Evolutionary conservation across 2,113 vertebrate genomes (phyloP).

Genomic region (Microcebus griseorufus): DNA sequence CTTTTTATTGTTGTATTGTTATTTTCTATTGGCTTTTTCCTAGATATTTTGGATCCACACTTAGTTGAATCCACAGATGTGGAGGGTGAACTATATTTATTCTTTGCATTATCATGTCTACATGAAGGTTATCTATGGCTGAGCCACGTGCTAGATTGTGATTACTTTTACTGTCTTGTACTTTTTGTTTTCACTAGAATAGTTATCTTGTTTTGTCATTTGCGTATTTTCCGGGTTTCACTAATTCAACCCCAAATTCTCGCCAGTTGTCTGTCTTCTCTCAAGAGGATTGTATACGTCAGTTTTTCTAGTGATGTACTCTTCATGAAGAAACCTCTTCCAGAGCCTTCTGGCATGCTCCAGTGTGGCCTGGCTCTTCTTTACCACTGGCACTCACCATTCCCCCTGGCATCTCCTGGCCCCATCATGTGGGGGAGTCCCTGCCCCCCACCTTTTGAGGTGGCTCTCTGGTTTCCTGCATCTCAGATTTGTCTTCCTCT

Average conservation of each 20-base stretch:
- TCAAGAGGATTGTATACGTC: not conserved
- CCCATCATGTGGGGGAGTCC: too few species aligned
- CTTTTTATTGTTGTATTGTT: not conserved
- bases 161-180: not conserved
- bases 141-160: not conserved
- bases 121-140: not conserved
- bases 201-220: not conserved
- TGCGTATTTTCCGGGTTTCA: not conserved
- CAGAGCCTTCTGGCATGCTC: too few species aligned
- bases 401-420: not conserved
- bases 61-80: not conserved
- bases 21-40: not conserved
- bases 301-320: not conserved
- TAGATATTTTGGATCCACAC: not conserved
- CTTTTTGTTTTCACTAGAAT: not conserved
- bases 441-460: not conserved
- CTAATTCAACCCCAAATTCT: not conserved
- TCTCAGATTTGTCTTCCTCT: not conserved
- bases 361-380: not conserved
- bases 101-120: not conserved
- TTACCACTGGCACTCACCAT: fast-evolving
- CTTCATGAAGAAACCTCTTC: not conserved
- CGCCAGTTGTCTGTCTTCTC: not conserved
- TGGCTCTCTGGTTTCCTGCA: not conserved
- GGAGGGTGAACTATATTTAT: not conserved